Conservation (phyloP, 2,113 vertebrate species). For the Nothocercus nigrocapillus region DNA sequence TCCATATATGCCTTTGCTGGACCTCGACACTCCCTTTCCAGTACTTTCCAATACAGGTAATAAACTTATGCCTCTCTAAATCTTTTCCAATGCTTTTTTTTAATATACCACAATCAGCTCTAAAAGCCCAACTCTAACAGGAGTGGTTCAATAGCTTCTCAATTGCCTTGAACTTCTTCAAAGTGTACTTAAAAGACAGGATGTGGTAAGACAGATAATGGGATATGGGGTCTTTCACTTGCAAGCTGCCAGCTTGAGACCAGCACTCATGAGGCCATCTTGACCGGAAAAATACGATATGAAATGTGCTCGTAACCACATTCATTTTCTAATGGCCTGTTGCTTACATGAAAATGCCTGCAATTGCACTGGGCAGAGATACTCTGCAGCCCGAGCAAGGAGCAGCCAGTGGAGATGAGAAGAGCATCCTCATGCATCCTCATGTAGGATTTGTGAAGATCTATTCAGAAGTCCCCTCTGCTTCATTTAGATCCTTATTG, state of each 20-base stretch:
- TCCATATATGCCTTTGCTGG: not conserved
- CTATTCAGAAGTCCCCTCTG: not conserved
- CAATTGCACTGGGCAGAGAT: not conserved
- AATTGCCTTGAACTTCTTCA: constrained; percentile 17
- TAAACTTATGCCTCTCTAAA: constrained; percentile 32
- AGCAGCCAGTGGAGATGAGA: not conserved
- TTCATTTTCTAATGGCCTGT: not conserved
- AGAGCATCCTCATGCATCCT: not conserved
- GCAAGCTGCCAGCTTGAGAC: not conserved
- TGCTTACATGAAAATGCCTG: not conserved
- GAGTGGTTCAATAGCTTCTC: constrained; percentile 20
- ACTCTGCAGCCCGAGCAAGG: not conserved
- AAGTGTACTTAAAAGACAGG: constrained; percentile 3
- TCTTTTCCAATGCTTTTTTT: not conserved
- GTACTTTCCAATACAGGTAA: constrained; percentile 21
- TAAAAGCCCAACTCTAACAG: constrained; percentile 9
- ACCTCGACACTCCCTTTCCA: not conserved
- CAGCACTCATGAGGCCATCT: not conserved
- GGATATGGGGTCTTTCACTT: not conserved
- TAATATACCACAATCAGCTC: constrained; percentile 13
- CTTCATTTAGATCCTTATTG: not conserved
- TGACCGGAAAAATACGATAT: not conserved
- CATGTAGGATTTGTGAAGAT: not conserved
- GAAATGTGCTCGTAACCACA: not conserved
- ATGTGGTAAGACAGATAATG: constrained; percentile 13